phyloP scores from a whole-genome alignment of 1,140 invertebrate species.

The Thaumetopoea pityocampa region DNA sequence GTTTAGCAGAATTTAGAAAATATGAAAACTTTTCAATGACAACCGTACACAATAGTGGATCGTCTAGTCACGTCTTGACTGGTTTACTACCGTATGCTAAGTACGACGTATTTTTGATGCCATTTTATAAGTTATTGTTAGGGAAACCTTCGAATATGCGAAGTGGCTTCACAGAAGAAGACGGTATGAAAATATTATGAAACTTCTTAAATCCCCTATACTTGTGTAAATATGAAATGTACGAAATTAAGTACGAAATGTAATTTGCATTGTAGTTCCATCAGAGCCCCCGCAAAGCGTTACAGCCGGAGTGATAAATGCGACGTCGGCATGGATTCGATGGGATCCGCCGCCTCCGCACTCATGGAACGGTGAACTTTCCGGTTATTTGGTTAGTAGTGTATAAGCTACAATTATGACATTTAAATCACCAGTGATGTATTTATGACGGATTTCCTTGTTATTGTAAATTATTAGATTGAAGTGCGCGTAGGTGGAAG shows the following conservation, averaged over 20 bases:
- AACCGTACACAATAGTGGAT: conserved; percentile 81
- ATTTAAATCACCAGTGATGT: conserved; percentile 17
- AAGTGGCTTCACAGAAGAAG: conserved; percentile 83
- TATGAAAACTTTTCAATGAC: conserved; percentile 77
- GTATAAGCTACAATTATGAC: conserved; percentile 18
- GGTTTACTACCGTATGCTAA: conserved; percentile 82
- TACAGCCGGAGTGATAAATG: conserved; percentile 85
- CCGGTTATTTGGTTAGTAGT: conserved; percentile 83
- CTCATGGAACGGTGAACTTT: conserved; percentile 86
- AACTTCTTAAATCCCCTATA: neutral
- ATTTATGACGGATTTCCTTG: conserved; percentile 13
- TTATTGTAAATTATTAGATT: conserved; percentile 45
- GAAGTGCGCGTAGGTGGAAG: conserved; percentile 55
- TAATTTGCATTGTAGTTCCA: conserved; percentile 55
- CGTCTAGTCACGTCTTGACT: conserved; percentile 76
- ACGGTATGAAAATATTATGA: conserved; percentile 76
- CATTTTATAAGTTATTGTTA: conserved; percentile 86
- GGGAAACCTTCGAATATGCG: conserved; percentile 87
- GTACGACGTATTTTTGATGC: conserved; percentile 88
- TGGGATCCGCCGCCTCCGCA: conserved; percentile 86
- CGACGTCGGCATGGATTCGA: conserved; percentile 83
- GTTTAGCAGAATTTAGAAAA: conserved; percentile 52
- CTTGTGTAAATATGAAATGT: no score
- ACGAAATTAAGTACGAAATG: no score
- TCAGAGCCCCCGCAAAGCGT: conserved; percentile 85